Conservation (phyloP, 2,797 vertebrate genomes). For the Danio albolineatus region DNA sequence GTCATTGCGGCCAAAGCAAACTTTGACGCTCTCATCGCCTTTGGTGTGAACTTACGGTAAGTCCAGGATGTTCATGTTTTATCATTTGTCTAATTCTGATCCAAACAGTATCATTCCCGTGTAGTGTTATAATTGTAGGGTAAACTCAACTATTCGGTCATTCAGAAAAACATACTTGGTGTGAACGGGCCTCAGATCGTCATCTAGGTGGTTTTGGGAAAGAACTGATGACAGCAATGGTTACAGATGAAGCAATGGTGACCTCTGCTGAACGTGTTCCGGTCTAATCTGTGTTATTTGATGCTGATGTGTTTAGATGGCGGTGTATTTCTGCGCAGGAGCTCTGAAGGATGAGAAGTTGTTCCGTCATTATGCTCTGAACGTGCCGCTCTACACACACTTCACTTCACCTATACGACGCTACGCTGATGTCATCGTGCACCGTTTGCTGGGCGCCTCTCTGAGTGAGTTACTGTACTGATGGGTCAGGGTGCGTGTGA, state of each 20-base stretch:
- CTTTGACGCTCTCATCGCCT: too few species aligned
- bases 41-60: too few species aligned
- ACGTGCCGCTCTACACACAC: slow-evolving; percentile 96
- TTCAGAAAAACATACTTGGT: too few species aligned
- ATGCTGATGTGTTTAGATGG: slow-evolving; percentile 82
- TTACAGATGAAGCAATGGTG: background rate
- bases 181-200: too few species aligned
- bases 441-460: slow-evolving; percentile 89
- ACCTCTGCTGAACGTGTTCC: background rate
- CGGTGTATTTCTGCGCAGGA: slow-evolving; percentile 92
- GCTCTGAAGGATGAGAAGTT: slow-evolving; percentile 71
- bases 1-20: too few species aligned
- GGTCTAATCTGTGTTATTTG: background rate
- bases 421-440: slow-evolving; percentile 91
- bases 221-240: background rate
- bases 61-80: too few species aligned
- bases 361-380: slow-evolving; percentile 94
- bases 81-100: too few species aligned
- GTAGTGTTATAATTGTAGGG: too few species aligned
- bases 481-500: background rate
- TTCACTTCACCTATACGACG: slow-evolving; percentile 98
- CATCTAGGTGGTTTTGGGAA: background rate
- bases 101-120: too few species aligned
- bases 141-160: too few species aligned
- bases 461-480: slow-evolving; percentile 80